Conservation (phyloP, 2,113 vertebrate genomes). For the Varanus komodoensis region DNA sequence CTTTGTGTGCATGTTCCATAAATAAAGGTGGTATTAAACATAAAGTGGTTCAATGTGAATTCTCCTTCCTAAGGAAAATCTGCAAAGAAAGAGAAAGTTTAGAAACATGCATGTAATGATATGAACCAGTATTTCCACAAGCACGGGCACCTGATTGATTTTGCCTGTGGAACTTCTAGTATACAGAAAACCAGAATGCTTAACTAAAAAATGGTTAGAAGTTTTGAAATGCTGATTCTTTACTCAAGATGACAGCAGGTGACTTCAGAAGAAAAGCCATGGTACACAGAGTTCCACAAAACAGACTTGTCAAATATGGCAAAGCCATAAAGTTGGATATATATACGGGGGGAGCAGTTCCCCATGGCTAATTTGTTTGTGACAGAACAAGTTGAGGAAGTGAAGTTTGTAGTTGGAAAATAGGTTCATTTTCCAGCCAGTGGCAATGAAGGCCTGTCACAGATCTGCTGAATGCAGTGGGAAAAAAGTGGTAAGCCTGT, state of each 20-base stretch:
- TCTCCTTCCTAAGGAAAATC: too few species aligned
- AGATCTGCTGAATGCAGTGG: neutral
- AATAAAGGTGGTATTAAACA: too few species aligned
- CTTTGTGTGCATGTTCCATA: neutral
- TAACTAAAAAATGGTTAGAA: slow-evolving; percentile 18
- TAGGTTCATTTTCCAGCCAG: neutral
- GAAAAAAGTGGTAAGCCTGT: too few species aligned
- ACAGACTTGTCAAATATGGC: neutral
- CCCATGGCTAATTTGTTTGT: neutral
- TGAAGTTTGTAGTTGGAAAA: neutral
- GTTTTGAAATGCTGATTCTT: neutral
- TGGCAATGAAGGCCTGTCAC: neutral
- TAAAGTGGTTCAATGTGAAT: too few species aligned
- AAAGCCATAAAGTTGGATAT: neutral
- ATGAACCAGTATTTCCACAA: neutral
- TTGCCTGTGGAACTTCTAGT: neutral
- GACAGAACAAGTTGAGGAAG: neutral
- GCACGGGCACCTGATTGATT: neutral
- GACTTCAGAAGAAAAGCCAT: neutral
- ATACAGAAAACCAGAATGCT: slow-evolving; percentile 12
- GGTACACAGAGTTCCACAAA: too few species aligned
- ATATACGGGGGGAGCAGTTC: too few species aligned
- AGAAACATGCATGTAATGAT: neutral
- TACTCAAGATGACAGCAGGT: slow-evolving; percentile 2
- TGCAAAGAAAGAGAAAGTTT: neutral